Evolutionary conservation across 1,140 invertebrate species (phyloP), one percentile per base, ranked within the genome.

Genomic region (Chironomus tepperi): DNA sequence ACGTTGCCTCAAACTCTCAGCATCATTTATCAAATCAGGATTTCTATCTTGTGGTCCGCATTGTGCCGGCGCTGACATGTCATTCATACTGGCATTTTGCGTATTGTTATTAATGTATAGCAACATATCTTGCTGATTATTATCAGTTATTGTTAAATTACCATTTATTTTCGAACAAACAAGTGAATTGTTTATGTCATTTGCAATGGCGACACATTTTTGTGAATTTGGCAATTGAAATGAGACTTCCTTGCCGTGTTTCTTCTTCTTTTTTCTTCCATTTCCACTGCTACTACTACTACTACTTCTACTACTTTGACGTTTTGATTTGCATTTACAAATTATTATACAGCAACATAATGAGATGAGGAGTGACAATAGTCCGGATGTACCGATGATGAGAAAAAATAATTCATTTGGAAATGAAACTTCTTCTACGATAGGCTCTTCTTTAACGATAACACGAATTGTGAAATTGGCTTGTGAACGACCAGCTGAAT

Each of bases 401-500:
- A 82, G 79, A 74, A 82, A 79, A 80, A 82, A 82, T 78, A 90
- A 89, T 79, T 90, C 88, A 42, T 88, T 85, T 1, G 89, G 88
- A 79, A 89, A 86, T 9, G 86, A 86, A 2, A 89, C 86, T 70
- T 88, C 85, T 43, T 88, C 86, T 5, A 89, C 85, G 16, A 89
- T 84, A 7, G 88, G 87, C 74, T 90, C 89, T 78, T 90, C 88
- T 80, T 90, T 90, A 21, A 90, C 85, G 24, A 91, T 85, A 18
- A 93, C 87, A 75, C 87, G 84, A 34, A 95, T 85, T 0, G 92
- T 93, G 75, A 92, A 91, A 79, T 94, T 94, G 2, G 90, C 88
- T 74, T 88, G 87, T 0, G 88, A 85, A 74, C 84, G 87, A 15
- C 93, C 93, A 0, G 93, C 93, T 6, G 89, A 87, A 79, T 96